phyloP scores from a whole-genome alignment of 2,888 invertebrate species.

The Theretra japonica region DNA sequence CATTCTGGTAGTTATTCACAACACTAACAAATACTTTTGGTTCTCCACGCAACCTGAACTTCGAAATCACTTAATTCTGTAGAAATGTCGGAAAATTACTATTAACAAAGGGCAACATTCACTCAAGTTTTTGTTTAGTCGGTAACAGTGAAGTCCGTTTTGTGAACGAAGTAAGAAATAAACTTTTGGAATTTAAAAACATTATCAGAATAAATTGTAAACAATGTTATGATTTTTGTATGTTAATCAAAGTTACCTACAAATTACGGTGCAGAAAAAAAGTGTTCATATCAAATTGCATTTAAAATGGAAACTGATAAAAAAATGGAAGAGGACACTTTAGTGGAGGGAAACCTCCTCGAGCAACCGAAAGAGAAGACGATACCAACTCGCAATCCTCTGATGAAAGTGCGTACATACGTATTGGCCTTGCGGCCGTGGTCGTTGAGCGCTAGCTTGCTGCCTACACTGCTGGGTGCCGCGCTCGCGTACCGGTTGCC shows the following conservation, averaged over 20 bases:
- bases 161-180: background rate
- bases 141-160: background rate
- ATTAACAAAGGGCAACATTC: background rate
- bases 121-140: background rate
- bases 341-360: slow-evolving; percentile 75
- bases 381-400: slow-evolving; percentile 76
- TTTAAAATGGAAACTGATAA: slow-evolving; percentile 52
- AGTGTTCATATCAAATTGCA: background rate
- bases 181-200: background rate
- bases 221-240: slow-evolving; percentile 9
- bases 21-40: no score
- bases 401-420: slow-evolving; percentile 95
- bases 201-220: background rate
- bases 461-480: slow-evolving; percentile 95
- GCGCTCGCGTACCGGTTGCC: slow-evolving; percentile 94
- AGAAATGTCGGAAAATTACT: background rate
- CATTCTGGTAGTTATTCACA: no score
- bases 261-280: background rate
- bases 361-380: slow-evolving; percentile 74
- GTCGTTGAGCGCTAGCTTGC: slow-evolving; percentile 96
- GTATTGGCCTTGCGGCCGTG: slow-evolving; percentile 95
- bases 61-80: background rate
- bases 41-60: no score
- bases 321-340: slow-evolving; percentile 65
- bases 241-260: background rate